These are phyloP conservation scores for Papio anubis DNA, from an alignment of 2,113 vertebrate species.

Conservation along the genomic window DNA sequence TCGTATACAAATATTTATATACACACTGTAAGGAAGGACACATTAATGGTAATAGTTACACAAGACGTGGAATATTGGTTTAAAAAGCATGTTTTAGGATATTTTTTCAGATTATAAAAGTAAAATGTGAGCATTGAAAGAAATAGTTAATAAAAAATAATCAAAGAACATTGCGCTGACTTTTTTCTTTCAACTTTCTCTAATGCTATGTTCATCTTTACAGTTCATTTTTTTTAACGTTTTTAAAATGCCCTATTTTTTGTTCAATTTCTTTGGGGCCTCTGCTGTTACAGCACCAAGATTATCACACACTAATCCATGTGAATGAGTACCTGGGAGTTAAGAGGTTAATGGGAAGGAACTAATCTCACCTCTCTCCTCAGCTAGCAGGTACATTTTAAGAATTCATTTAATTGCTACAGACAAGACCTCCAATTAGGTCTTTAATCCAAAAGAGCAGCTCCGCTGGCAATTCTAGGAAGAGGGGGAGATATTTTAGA, in stretches of 20 bases:
- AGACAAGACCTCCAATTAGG: not conserved
- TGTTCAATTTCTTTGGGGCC: not conserved
- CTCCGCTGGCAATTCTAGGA: not conserved
- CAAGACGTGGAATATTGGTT: not conserved
- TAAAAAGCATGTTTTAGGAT: not conserved
- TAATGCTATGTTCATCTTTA: not conserved
- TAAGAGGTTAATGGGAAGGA: not conserved
- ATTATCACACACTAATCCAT: not conserved
- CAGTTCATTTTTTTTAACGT: not conserved
- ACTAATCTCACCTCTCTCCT: not conserved
- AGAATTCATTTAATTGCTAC: not conserved
- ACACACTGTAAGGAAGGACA: not conserved
- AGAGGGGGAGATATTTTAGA: not conserved
- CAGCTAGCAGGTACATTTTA: not conserved
- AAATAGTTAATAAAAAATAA: not conserved
- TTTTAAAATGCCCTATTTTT: not conserved
- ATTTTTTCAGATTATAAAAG: not conserved
- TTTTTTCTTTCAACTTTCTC: not conserved
- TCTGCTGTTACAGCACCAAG: not conserved
- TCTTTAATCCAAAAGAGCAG: not conserved
- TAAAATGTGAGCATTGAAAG: not conserved
- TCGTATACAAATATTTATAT: not conserved
- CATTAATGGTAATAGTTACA: not conserved
- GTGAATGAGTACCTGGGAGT: not conserved
- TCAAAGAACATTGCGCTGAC: not conserved